Conservation (phyloP, 2,888 invertebrate species). For the Melanchra persicariae region DNA sequence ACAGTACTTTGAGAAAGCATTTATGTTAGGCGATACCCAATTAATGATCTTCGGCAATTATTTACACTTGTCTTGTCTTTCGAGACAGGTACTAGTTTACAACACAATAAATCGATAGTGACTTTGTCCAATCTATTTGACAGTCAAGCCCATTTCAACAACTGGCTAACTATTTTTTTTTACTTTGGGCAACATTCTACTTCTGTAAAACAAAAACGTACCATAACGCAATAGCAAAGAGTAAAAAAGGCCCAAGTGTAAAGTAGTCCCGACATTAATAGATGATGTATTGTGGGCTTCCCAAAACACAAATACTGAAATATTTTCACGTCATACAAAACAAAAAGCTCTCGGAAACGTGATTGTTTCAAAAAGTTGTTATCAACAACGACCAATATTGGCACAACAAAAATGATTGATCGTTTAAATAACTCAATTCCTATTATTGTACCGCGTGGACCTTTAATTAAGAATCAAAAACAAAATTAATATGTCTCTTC, state of each 20-base stretch:
- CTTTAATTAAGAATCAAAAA: conserved; percentile 16
- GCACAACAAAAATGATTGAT: conserved; percentile 66
- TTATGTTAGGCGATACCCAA: conserved; percentile 17
- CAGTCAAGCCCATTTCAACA: too few relatives aligned
- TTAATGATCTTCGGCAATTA: conserved; percentile 36
- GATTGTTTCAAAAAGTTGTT: conserved; percentile 8
- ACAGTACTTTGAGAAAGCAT: conserved; percentile 21
- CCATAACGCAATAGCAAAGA: too few relatives aligned
- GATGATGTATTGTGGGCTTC: background rate
- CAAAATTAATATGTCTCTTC: conserved; percentile 12
- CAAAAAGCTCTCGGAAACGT: conserved; percentile 2
- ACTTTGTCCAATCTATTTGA: too few relatives aligned
- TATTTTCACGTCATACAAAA: conserved; percentile 12
- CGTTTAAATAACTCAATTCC: conserved; percentile 62
- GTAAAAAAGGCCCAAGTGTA: too few relatives aligned
- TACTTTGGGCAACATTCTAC: too few relatives aligned
- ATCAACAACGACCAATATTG: conserved; percentile 10
- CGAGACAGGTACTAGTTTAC: background rate
- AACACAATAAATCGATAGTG: too few relatives aligned
- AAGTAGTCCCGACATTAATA: background rate
- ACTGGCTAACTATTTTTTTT: too few relatives aligned
- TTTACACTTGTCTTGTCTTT: conserved; percentile 4
- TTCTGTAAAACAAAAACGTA: background rate
- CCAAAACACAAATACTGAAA: background rate
- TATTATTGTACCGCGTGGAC: conserved; percentile 32